phyloP scores from a whole-genome alignment of 2,888 invertebrate species.

The Drosophila basisetae region DNA sequence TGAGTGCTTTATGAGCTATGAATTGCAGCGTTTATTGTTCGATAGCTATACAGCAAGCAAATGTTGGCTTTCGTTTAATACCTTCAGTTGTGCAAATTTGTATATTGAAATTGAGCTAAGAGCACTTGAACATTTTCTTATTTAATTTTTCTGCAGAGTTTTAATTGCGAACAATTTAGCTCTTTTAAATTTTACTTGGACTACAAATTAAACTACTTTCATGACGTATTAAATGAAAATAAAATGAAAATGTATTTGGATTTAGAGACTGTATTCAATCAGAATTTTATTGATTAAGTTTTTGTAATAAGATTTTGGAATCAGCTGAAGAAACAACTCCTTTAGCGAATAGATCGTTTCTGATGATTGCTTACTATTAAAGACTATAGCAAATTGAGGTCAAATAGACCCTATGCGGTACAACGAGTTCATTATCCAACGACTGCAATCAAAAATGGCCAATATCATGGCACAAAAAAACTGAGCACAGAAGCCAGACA shows the following conservation, averaged over 20 bases:
- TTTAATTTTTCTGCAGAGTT: background rate
- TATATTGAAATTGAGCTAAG: background rate
- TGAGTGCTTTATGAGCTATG: background rate
- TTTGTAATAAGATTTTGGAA: background rate
- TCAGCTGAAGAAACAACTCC: background rate
- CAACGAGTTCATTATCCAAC: conserved; percentile 73
- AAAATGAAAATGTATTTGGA: background rate
- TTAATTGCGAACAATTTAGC: background rate
- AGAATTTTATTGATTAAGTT: background rate
- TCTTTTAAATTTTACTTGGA: background rate
- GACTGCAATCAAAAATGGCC: conserved; percentile 56
- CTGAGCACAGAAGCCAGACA: conserved; percentile 53
- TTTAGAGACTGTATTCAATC: background rate
- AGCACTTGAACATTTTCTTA: background rate
- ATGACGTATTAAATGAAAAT: background rate
- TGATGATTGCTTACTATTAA: conserved; percentile 14
- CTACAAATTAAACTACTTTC: background rate
- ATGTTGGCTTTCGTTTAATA: background rate
- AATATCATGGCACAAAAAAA: conserved; percentile 51
- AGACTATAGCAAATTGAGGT: conserved; percentile 31
- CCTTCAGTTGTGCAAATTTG: background rate
- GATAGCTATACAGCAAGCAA: background rate
- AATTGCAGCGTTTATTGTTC: background rate
- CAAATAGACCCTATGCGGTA: conserved; percentile 28
- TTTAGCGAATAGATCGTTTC: background rate